Conservation (phyloP, 2,888 invertebrate genomes). For the Alviniconcha strummeri region DNA sequence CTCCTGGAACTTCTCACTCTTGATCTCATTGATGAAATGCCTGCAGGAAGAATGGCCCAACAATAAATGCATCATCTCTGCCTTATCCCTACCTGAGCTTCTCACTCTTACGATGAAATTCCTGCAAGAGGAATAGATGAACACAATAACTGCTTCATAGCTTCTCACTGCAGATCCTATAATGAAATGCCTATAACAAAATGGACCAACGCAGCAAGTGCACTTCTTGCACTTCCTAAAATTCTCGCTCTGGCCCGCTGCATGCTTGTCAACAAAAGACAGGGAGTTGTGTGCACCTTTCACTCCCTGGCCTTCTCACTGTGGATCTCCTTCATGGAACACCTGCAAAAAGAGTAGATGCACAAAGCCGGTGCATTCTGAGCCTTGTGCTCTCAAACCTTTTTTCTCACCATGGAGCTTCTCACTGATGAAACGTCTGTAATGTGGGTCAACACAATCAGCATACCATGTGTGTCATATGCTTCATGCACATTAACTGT, state of each 20-base stretch:
- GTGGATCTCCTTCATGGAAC: constrained; percentile 65
- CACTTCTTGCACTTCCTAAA: too few relatives aligned
- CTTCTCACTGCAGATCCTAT: constrained; percentile 37
- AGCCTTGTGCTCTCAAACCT: too few relatives aligned
- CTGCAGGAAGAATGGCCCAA: constrained; percentile 51
- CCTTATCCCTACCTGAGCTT: constrained; percentile 40
- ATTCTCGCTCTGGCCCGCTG: too few relatives aligned
- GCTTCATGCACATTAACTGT: constrained; percentile 30
- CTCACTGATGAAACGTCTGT: constrained; percentile 25
- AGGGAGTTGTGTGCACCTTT: too few relatives aligned
- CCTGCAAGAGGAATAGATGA: constrained; percentile 44
- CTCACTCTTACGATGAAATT: constrained; percentile 60
- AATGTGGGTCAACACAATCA: too few relatives aligned
- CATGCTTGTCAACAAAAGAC: too few relatives aligned
- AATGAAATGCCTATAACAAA: too few relatives aligned
- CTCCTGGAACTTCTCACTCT: constrained; percentile 50
- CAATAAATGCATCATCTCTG: too few relatives aligned
- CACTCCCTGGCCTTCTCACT: constrained; percentile 23
- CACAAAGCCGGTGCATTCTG: too few relatives aligned
- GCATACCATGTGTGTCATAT: too few relatives aligned
- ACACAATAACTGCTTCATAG: constrained; percentile 44
- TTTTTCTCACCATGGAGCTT: constrained; percentile 41
- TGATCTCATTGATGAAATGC: constrained; percentile 66
- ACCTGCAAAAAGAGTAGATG: constrained; percentile 48
- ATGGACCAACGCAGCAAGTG: too few relatives aligned